These are phyloP conservation scores for Tenrec ecaudatus DNA, from an alignment of 2,113 vertebrate genomes.

Conservation along the genomic window DNA sequence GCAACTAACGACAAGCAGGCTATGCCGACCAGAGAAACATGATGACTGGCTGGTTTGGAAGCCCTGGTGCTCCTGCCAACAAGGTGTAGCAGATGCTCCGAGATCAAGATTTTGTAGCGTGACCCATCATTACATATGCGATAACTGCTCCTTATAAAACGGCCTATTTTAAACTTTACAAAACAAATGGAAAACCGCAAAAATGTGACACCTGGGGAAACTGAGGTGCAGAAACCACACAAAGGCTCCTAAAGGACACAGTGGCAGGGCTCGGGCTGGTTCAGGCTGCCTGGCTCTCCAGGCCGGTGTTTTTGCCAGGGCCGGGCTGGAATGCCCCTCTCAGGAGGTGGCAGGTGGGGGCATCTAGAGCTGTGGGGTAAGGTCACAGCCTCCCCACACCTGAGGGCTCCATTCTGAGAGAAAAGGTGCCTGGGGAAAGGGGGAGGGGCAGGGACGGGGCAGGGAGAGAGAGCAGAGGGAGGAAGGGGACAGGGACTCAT, in stretches of 20 bases:
- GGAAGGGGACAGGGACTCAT: neutral
- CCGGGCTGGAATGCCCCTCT: conserved; percentile 22
- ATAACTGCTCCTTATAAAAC: too few species aligned
- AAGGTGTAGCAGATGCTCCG: too few species aligned
- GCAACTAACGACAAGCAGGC: too few species aligned
- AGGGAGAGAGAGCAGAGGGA: neutral
- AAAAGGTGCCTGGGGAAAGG: neutral
- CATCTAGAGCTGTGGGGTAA: conserved; percentile 15
- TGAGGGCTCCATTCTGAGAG: neutral
- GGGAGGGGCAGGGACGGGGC: neutral
- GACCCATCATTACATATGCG: too few species aligned
- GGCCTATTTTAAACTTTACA: too few species aligned
- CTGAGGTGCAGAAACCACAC: conserved; percentile 31
- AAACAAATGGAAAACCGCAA: neutral
- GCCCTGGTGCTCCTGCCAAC: too few species aligned
- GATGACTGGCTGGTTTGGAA: too few species aligned
- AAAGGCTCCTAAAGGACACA: conserved; percentile 38
- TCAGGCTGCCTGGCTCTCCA: neutral
- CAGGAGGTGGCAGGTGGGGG: conserved; percentile 34
- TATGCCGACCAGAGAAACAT: too few species aligned
- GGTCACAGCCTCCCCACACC: conserved; percentile 39
- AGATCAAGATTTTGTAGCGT: too few species aligned
- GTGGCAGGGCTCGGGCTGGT: neutral
- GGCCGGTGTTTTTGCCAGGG: conserved; percentile 60
- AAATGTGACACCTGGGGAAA: conserved; percentile 46